These are phyloP conservation scores for Apamea crenata DNA, from an alignment of 2,888 invertebrate genomes.

Conservation along the genomic window DNA sequence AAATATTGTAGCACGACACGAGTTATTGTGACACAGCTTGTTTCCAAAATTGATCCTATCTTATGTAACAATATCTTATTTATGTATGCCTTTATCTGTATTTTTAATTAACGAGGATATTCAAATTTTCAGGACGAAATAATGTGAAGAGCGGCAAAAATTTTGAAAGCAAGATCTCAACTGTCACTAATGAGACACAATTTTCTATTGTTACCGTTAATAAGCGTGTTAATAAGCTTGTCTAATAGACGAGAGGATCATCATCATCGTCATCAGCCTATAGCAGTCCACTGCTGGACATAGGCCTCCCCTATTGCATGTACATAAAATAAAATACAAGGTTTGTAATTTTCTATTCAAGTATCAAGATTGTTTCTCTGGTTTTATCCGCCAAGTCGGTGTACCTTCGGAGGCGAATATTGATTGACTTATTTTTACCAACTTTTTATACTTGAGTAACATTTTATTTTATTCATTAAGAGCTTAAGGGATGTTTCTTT, in stretches of 20 bases:
- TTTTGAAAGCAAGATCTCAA: neutral
- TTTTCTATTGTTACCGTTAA: no score
- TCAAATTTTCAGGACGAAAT: neutral
- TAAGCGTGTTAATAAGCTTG: no score
- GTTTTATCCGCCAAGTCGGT: constrained; percentile 53
- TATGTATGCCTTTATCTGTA: neutral
- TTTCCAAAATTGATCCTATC: neutral
- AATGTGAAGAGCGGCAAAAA: neutral
- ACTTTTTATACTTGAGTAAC: constrained; percentile 50
- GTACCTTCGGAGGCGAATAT: constrained; percentile 67
- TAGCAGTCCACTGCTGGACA: no score
- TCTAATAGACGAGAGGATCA: no score
- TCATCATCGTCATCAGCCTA: no score
- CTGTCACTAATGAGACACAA: no score
- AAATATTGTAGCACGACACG: neutral
- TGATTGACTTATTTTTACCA: constrained; percentile 71
- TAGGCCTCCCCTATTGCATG: no score
- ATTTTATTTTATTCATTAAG: constrained; percentile 53
- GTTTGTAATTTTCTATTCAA: constrained; percentile 13
- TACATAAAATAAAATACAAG: neutral
- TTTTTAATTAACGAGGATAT: neutral
- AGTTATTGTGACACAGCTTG: neutral
- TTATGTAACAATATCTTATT: neutral
- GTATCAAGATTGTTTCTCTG: constrained; percentile 64
- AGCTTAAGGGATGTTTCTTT: constrained; percentile 25